These are phyloP conservation scores for Podiceps cristatus DNA, from an alignment of 2,113 vertebrate genomes.

Conservation along the genomic window DNA sequence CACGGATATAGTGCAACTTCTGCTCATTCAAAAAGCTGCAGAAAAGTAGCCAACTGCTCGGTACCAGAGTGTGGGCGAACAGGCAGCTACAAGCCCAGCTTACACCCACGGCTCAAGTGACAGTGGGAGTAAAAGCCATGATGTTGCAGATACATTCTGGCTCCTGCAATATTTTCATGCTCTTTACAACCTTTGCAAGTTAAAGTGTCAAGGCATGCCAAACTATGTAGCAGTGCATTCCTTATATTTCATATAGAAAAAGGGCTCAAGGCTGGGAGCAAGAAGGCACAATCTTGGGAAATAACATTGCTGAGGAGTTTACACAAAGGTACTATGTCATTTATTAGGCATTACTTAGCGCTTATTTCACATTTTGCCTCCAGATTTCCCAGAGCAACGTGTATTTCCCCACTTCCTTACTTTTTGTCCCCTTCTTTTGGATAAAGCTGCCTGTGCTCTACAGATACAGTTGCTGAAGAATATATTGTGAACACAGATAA, in stretches of 20 bases:
- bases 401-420: conserved; percentile 43
- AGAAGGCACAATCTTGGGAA: conserved; percentile 63
- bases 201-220: conserved; percentile 60
- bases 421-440: conserved; percentile 42
- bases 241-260: conserved; percentile 52
- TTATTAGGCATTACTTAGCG: conserved; percentile 59
- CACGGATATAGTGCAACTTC: conserved; percentile 28
- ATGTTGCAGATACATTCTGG: accelerated
- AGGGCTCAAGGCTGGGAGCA: conserved; percentile 36
- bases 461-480: conserved; percentile 50
- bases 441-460: conserved; percentile 62
- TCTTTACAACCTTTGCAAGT: conserved; percentile 29
- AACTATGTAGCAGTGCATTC: conserved; percentile 61
- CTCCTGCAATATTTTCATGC: not conserved
- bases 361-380: conserved; percentile 51
- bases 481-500: conserved; percentile 61
- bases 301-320: conserved; percentile 52
- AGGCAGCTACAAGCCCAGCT: not conserved
- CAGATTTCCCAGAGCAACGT: conserved; percentile 34
- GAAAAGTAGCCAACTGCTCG: not conserved
- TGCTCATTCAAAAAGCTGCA: not conserved
- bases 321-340: conserved; percentile 44
- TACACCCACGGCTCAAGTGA: not conserved
- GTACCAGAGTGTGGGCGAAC: not conserved
- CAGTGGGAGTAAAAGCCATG: not conserved